Percentiles rank a stretch among this genome's conserved stretches.
Conservation (phyloP, 64 coral and sea anemone genomes). For the Dendrophyllia cribrosa region DNA sequence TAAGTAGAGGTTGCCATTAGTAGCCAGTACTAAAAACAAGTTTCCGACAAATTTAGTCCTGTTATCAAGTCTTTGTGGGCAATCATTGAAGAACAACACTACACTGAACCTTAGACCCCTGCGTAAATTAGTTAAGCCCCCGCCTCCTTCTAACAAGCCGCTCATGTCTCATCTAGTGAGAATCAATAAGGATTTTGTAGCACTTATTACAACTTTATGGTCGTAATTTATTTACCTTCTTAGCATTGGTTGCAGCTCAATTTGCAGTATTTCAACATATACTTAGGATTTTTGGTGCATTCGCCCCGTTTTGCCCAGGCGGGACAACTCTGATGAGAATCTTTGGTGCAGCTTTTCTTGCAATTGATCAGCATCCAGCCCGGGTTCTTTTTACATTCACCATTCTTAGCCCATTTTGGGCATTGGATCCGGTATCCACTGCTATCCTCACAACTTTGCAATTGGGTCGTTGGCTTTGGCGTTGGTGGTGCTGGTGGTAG, state of each 20-base stretch:
- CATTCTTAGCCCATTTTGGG: not conserved
- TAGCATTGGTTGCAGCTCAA: constrained; percentile 43
- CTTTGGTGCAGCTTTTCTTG: not conserved
- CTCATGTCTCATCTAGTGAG: too few species aligned
- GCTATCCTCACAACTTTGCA: not conserved
- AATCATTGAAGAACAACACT: too few species aligned
- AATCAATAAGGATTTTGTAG: too few species aligned
- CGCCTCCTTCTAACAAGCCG: too few species aligned
- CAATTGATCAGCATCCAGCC: not conserved
- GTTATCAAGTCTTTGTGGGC: too few species aligned
- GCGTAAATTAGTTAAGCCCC: too few species aligned
- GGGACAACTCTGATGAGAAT: not conserved
- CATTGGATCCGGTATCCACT: not conserved
- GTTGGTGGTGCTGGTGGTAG: not conserved
- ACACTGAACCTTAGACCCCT: too few species aligned
- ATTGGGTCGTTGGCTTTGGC: not conserved
- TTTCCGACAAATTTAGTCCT: too few species aligned
- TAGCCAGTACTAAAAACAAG: too few species aligned
- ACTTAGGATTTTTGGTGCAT: constrained; percentile 18
- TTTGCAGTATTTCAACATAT: constrained; percentile 43
- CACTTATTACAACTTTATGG: too few species aligned
- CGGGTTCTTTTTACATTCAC: not conserved
- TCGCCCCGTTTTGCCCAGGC: constrained; percentile 35
- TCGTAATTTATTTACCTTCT: not conserved
- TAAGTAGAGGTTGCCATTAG: too few species aligned